phyloP scores from a whole-genome alignment of 2,888 invertebrate species.

The Plagiodera versicolora region DNA sequence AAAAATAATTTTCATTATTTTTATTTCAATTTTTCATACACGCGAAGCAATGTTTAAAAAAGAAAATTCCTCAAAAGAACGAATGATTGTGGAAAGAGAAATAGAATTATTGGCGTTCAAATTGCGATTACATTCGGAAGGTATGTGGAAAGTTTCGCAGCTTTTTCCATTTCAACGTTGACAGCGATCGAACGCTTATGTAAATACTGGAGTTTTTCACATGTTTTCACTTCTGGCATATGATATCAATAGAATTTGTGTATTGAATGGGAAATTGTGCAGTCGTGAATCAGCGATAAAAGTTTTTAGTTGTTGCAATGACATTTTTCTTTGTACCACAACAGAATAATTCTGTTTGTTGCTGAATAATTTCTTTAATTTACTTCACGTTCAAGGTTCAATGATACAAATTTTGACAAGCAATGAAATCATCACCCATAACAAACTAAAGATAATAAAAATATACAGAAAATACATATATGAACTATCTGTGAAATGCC shows the following conservation, averaged over 20 bases:
- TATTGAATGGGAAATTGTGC: too few species aligned
- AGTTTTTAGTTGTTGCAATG: too few species aligned
- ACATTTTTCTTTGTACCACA: too few species aligned
- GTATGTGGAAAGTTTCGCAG: not conserved
- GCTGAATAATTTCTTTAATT: too few species aligned
- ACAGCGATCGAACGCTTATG: not conserved
- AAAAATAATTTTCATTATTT: too few species aligned
- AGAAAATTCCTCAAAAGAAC: slow-evolving; percentile 27
- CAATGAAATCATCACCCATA: too few species aligned
- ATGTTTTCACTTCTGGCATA: not conserved
- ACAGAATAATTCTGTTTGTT: too few species aligned
- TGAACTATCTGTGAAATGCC: too few species aligned
- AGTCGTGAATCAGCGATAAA: not conserved
- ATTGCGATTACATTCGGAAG: slow-evolving; percentile 1
- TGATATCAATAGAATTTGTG: not conserved
- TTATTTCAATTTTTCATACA: slow-evolving; percentile 17
- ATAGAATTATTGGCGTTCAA: slow-evolving; percentile 43
- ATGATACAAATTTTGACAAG: too few species aligned
- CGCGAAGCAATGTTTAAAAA: slow-evolving; percentile 32
- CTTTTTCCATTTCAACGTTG: not conserved
- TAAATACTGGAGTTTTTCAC: not conserved
- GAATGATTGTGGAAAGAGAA: slow-evolving; percentile 29
- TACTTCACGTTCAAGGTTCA: too few species aligned
- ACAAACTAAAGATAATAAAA: too few species aligned
- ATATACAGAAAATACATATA: too few species aligned